phyloP scores from a whole-genome alignment of 2,888 invertebrate species.

The Plemyria rubiginata region DNA sequence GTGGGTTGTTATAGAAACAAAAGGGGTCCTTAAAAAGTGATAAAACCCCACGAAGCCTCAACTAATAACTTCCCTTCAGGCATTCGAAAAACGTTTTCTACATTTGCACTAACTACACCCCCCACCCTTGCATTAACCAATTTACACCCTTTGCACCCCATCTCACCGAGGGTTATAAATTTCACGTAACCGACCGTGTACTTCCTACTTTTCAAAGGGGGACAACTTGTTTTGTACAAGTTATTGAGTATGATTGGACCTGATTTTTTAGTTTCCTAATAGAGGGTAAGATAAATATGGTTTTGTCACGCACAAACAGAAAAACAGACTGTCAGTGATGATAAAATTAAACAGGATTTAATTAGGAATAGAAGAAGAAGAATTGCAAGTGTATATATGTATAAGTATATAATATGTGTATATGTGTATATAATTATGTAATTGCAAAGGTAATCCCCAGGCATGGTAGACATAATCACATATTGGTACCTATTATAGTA shows the following conservation, averaged over 20 bases:
- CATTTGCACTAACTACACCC: constrained; percentile 37
- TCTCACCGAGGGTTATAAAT: constrained; percentile 57
- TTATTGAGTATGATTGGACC: constrained; percentile 59
- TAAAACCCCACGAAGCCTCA: constrained; percentile 28
- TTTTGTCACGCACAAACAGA: constrained; percentile 14
- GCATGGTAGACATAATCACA: too few species aligned
- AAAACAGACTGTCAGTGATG: not conserved
- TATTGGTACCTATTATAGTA: too few species aligned
- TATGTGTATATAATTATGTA: too few species aligned
- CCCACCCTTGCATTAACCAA: constrained; percentile 53
- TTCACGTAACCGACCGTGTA: constrained; percentile 72
- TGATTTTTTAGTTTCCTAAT: constrained; percentile 36
- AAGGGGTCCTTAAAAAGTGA: constrained; percentile 21
- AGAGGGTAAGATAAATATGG: constrained; percentile 1
- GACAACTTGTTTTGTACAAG: constrained; percentile 50
- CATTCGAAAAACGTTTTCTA: constrained; percentile 31
- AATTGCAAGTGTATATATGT: too few species aligned
- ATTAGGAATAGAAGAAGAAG: too few species aligned
- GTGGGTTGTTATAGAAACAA: constrained; percentile 7
- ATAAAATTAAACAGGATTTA: too few species aligned
- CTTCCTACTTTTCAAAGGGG: constrained; percentile 73
- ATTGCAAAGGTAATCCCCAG: too few species aligned
- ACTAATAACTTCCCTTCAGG: constrained; percentile 34
- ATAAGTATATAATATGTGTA: too few species aligned
- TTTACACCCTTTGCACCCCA: constrained; percentile 53